These are phyloP conservation scores for Eulimnadia texana DNA, from an alignment of 1,140 invertebrate genomes.

Conservation along the genomic window DNA sequence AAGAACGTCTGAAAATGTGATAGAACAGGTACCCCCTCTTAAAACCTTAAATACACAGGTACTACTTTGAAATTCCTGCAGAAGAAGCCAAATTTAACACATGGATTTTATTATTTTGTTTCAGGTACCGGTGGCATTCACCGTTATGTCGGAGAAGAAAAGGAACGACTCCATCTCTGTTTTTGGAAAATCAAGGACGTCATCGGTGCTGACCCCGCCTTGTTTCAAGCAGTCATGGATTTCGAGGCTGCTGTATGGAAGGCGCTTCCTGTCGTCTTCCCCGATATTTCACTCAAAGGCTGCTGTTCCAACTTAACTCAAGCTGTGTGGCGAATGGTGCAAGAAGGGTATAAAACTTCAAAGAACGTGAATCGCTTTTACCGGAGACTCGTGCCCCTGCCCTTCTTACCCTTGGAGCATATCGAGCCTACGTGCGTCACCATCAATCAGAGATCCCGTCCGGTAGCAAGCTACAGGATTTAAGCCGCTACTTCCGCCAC, in stretches of 20 bases:
- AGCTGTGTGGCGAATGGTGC: neutral
- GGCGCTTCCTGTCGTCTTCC: neutral
- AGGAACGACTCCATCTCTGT: neutral
- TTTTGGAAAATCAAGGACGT: neutral
- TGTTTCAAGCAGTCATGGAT: neutral
- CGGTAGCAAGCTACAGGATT: neutral
- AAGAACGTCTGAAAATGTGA: neutral
- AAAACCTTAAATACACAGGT: neutral
- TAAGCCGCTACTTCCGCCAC: neutral
- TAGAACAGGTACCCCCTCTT: neutral
- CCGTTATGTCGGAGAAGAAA: slow-evolving; percentile 6
- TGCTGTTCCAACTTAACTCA: slow-evolving; percentile 1
- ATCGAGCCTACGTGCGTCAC: neutral
- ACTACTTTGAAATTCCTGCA: neutral
- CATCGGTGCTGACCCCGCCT: neutral
- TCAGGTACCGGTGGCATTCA: slow-evolving; percentile 9
- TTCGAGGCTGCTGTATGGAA: slow-evolving; percentile 3
- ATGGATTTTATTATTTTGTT: neutral
- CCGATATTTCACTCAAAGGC: neutral
- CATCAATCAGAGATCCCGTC: neutral
- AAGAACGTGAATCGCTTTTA: neutral
- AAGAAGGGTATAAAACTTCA: neutral
- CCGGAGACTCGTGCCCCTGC: neutral
- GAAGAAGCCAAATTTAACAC: neutral
- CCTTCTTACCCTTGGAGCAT: neutral